A percentile compares a stretch with the other conserved stretches of the same genome.
Evolutionary conservation across 2,797 vertebrate genomes (phyloP).

Genomic region (Necrosyrtes monachus): DNA sequence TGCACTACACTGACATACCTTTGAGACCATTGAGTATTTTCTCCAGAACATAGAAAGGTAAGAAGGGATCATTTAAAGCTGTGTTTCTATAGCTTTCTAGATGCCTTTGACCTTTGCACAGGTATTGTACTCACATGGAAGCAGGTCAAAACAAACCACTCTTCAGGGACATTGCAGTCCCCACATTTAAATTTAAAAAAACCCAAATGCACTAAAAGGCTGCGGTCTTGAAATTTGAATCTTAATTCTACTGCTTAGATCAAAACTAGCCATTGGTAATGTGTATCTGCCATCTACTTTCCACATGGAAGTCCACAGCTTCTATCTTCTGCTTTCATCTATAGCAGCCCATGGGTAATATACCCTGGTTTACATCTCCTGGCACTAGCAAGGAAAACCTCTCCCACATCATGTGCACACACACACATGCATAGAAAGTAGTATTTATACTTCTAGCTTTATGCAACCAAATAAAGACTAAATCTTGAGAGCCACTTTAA

Average conservation of each 20-base stretch:
- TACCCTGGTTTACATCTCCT: neutral
- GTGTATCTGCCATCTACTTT: neutral
- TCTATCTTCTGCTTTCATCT: neutral
- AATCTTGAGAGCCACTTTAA: neutral
- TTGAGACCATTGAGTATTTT: neutral
- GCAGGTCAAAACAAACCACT: neutral
- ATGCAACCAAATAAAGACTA: neutral
- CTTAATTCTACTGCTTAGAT: neutral
- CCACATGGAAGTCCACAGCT: neutral
- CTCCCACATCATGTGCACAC: neutral
- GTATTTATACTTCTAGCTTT: neutral
- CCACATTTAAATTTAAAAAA: neutral
- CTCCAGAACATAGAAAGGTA: neutral
- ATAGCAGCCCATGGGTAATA: neutral
- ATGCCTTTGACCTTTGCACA: neutral
- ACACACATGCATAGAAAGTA: neutral
- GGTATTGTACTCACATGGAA: fast-evolving
- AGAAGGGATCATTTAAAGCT: neutral
- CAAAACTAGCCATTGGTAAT: neutral
- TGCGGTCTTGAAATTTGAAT: neutral
- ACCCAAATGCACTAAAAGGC: neutral
- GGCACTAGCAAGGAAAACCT: neutral
- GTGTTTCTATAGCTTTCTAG: neutral
- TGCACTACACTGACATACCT: neutral
- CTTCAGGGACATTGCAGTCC: neutral